A percentile compares a stretch with the other conserved stretches of the same genome.
Conservation (phyloP, 2,888 invertebrate genomes). For the Tenthredo mesomela region DNA sequence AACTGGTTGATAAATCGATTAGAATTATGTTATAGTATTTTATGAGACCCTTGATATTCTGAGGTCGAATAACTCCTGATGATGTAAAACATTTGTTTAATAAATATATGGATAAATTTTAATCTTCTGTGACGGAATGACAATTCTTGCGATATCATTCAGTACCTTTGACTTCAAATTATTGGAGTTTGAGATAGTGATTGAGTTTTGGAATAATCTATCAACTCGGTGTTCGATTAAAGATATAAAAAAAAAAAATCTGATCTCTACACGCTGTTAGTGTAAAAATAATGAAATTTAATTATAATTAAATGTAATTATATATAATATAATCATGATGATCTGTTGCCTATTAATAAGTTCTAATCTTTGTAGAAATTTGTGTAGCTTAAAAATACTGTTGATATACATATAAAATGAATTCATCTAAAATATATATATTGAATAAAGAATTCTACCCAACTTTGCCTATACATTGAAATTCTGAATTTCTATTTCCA, state of each 20-base stretch:
- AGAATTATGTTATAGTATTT: neutral
- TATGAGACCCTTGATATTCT: neutral
- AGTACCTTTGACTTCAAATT: neutral
- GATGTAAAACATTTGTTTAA: neutral
- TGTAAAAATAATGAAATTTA: constrained; percentile 8
- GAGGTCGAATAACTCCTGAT: neutral
- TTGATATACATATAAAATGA: constrained; percentile 24
- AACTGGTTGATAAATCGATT: neutral
- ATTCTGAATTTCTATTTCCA: neutral
- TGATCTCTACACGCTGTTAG: neutral
- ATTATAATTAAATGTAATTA: constrained; percentile 8
- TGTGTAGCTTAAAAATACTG: constrained; percentile 26
- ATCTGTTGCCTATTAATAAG: constrained; percentile 48
- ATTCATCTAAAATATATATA: neutral
- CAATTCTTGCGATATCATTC: neutral
- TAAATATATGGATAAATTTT: neutral
- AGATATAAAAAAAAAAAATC: constrained; percentile 8
- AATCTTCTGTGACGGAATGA: constrained; percentile 4
- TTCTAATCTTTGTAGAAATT: constrained; percentile 21
- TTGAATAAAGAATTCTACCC: neutral
- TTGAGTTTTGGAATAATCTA: constrained; percentile 2
- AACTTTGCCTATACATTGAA: neutral
- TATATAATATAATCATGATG: constrained; percentile 6
- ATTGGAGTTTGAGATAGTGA: neutral
- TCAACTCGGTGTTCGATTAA: constrained; percentile 45